Evolutionary conservation across 2,888 invertebrate genomes (phyloP).

Genomic region (Mallateleia sp.): DNA sequence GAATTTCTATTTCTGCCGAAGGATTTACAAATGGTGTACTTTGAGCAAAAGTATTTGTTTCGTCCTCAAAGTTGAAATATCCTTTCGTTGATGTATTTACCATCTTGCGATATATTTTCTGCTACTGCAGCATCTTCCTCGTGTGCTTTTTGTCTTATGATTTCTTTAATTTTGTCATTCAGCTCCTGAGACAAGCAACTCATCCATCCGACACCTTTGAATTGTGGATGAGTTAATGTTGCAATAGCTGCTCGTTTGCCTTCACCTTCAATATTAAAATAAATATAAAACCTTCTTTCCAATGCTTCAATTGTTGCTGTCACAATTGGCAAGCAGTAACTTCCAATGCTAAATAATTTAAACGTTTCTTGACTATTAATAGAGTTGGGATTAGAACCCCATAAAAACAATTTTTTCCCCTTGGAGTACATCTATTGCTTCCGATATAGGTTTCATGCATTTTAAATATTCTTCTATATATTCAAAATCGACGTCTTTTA

Average conservation of each 20-base stretch:
- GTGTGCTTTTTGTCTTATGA: too few relatives aligned
- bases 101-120: too few relatives aligned
- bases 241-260: slow-evolving; percentile 1
- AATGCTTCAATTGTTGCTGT: background rate
- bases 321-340: too few relatives aligned
- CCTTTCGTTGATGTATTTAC: too few relatives aligned
- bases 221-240: background rate
- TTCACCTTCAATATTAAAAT: slow-evolving; percentile 15
- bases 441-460: slow-evolving; percentile 11
- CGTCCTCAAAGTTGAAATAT: background rate
- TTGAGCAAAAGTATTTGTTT: too few relatives aligned
- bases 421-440: slow-evolving; percentile 11
- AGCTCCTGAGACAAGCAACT: background rate
- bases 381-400: slow-evolving; percentile 18
- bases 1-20: background rate
- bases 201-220: background rate
- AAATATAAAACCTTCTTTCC: slow-evolving; percentile 4
- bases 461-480: slow-evolving; percentile 22
- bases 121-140: background rate
- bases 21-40: background rate
- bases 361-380: too few relatives aligned
- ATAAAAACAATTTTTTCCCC: slow-evolving; percentile 8
- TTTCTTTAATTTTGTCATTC: background rate
- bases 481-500: slow-evolving; percentile 20
- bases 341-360: slow-evolving; percentile 23